These are phyloP conservation scores for Threskiornis aethiopicus DNA, from an alignment of 2,797 vertebrate species.

Conservation along the genomic window DNA sequence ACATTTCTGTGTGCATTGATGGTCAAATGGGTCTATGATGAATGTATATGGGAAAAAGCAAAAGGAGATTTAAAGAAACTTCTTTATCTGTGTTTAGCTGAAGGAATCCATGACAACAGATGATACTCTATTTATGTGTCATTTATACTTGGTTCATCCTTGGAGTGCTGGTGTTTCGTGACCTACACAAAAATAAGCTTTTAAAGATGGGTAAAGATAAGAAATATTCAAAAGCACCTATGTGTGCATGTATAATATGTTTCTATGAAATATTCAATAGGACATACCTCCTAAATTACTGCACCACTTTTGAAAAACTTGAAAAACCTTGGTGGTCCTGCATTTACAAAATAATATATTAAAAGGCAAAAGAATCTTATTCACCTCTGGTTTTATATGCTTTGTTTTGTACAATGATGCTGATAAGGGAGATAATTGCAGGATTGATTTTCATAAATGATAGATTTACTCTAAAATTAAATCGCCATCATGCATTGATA, in stretches of 20 bases:
- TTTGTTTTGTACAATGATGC: neutral
- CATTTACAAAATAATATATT: neutral
- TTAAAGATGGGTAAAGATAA: neutral
- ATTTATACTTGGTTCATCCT: neutral
- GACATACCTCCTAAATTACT: neutral
- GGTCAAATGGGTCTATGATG: neutral
- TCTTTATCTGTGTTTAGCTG: neutral
- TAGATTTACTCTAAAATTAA: neutral
- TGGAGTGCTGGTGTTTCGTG: neutral
- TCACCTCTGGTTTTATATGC: neutral
- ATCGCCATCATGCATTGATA: neutral
- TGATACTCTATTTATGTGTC: neutral
- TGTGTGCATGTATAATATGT: too few species aligned
- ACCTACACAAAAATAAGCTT: neutral
- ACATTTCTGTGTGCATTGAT: neutral
- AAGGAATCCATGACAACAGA: neutral
- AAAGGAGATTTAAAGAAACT: neutral
- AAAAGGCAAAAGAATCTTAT: neutral
- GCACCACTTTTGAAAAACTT: neutral
- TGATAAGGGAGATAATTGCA: neutral
- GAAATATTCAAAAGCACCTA: neutral
- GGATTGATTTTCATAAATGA: neutral
- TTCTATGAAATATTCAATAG: neutral
- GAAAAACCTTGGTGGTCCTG: neutral
- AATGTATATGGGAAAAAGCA: accelerated